Evolutionary conservation across 2,113 vertebrate genomes (phyloP), one percentile per base, ranked within the genome.

Genomic region (Sylvia atricapilla): DNA sequence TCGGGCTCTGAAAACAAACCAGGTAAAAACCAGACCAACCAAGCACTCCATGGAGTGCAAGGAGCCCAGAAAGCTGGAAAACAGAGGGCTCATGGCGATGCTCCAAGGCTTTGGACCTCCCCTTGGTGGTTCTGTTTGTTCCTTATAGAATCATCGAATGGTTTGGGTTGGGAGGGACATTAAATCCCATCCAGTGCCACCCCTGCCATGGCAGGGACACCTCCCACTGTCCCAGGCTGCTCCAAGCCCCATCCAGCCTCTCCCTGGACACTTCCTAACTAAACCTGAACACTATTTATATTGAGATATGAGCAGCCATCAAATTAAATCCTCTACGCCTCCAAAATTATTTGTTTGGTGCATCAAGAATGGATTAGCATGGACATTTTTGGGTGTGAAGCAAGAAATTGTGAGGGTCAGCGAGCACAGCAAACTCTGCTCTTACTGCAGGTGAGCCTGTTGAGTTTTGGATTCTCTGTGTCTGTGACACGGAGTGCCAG

Each of bases 171-270:
- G 69, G 14, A 21, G 3, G 46, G 24, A 55, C 39, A 11, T 27
- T 3, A 35, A 62, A 83, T 1, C 2, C 11, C 30, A 22, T 1
- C 53, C 30, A 41, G 13, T 67, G 1, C 28, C 28, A 52, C 3
- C 43, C 46, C 25, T 53, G 35, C 66, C 50, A 56, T 35, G 60
- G 56, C 76, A 74, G 52, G 53, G 39, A 18, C 41, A 49, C 5
- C 63, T 63, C 0, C 21, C 55, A 13, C 12, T 43, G 8, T 13
- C 12, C 35, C 79, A 76, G 79, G 47, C 0, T 47, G n/a, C 55
- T 69, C 37, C 69, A 14, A 75, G 3, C 30, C 47, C 27, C 6
- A 1, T 10, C 53, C 55, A 76, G 0, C 22, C 18, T 12, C 15
- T 39, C 72, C 43, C 44, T 11, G 49, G 55, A 5, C 31, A 49